Evolutionary conservation across 1,140 invertebrate genomes (phyloP).

Genomic region (Conus ventricosus): DNA sequence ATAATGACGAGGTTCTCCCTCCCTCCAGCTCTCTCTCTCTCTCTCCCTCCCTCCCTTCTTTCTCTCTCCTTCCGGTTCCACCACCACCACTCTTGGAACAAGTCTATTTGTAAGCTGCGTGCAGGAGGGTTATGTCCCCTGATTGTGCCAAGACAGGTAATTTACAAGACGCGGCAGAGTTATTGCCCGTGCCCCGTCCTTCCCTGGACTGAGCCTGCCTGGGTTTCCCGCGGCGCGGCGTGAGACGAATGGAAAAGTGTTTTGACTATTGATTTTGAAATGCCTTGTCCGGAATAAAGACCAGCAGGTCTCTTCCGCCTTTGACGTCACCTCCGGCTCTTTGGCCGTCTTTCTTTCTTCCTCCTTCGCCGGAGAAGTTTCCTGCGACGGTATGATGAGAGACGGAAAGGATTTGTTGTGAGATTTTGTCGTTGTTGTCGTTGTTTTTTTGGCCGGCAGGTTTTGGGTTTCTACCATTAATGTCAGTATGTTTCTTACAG

Average conservation of each 20-base stretch:
- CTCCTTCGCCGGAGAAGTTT: too few species aligned
- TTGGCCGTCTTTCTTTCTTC: too few species aligned
- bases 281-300: background rate
- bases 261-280: slow-evolving; percentile 19
- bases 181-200: background rate
- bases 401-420: background rate
- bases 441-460: too few species aligned
- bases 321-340: background rate
- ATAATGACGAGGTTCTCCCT: too few species aligned
- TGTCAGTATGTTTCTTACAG: too few species aligned
- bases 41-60: background rate
- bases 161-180: slow-evolving; percentile 13
- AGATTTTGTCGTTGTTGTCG: background rate
- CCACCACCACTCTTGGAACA: background rate
- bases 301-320: background rate
- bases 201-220: slow-evolving; percentile 1
- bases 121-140: slow-evolving; percentile 11
- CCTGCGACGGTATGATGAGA: background rate
- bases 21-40: too few species aligned
- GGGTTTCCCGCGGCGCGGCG: background rate
- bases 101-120: slow-evolving; percentile 12
- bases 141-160: slow-evolving; percentile 18
- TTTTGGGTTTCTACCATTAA: too few species aligned
- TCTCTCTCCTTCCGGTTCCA: background rate
- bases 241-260: background rate